Conservation (phyloP, 2,888 invertebrate species). For the Cephalotes varians region DNA sequence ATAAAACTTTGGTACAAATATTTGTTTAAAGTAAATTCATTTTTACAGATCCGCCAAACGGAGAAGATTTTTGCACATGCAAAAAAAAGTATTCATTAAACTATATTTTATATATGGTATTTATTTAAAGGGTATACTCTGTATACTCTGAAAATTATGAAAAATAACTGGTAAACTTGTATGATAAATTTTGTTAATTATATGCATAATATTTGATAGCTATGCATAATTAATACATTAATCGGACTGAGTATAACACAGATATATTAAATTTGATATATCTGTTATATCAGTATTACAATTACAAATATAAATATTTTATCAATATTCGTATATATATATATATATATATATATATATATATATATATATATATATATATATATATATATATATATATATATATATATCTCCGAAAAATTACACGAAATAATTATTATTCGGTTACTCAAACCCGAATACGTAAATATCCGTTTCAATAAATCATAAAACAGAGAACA, state of each 20-base stretch:
- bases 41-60: neutral
- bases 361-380: too few relatives aligned
- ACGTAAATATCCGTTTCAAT: neutral
- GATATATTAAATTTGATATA: conserved; percentile 37
- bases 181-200: conserved; percentile 1
- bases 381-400: too few relatives aligned
- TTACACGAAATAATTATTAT: conserved; percentile 15
- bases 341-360: too few relatives aligned
- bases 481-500: conserved; percentile 7
- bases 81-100: neutral
- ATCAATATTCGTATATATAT: neutral
- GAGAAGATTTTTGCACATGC: neutral
- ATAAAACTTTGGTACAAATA: neutral
- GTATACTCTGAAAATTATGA: neutral
- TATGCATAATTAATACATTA: conserved; percentile 18
- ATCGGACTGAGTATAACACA: neutral
- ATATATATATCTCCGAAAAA: too few relatives aligned
- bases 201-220: neutral
- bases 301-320: neutral
- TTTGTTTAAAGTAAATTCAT: neutral
- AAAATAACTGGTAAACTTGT: neutral
- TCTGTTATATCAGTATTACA: conserved; percentile 1
- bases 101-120: neutral
- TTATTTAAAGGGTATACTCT: neutral
- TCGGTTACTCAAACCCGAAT: neutral